Conservation (phyloP, 2,797 vertebrate species). For the Arrhamphus sclerolepis region DNA sequence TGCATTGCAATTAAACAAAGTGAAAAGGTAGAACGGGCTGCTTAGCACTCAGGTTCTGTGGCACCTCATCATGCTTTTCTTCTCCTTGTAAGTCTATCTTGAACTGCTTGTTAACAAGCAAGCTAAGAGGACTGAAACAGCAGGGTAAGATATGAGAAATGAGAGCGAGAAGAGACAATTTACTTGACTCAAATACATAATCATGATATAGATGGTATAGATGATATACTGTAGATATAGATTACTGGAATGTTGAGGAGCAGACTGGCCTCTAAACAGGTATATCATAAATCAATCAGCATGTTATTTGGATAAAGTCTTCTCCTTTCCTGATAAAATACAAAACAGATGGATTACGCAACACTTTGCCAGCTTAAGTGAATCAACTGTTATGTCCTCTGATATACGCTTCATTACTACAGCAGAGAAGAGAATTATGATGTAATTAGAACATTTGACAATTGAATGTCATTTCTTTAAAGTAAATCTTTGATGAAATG, state of each 20-base stretch:
- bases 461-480: no score
- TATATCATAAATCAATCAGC: constrained; percentile 25
- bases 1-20: not conserved
- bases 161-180: constrained; percentile 35
- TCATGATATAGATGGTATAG: constrained; percentile 58
- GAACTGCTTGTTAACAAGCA: constrained; percentile 20
- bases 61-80: not conserved
- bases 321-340: constrained; percentile 46
- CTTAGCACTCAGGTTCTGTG: constrained; percentile 12
- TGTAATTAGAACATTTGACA: no score
- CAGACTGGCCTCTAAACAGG: constrained; percentile 23
- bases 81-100: constrained; percentile 15
- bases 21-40: not conserved
- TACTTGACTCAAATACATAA: constrained; percentile 60
- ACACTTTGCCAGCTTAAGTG: constrained; percentile 24
- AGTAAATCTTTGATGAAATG: no score
- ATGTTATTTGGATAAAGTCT: constrained; percentile 34
- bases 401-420: constrained; percentile 37
- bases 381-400: constrained; percentile 29
- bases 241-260: constrained; percentile 48
- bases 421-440: not conserved
- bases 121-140: constrained; percentile 15
- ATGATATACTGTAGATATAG: constrained; percentile 56
- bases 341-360: constrained; percentile 44
- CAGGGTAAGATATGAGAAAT: constrained; percentile 12